Conservation (phyloP, 2,888 invertebrate genomes). For the Atrina japonica region DNA sequence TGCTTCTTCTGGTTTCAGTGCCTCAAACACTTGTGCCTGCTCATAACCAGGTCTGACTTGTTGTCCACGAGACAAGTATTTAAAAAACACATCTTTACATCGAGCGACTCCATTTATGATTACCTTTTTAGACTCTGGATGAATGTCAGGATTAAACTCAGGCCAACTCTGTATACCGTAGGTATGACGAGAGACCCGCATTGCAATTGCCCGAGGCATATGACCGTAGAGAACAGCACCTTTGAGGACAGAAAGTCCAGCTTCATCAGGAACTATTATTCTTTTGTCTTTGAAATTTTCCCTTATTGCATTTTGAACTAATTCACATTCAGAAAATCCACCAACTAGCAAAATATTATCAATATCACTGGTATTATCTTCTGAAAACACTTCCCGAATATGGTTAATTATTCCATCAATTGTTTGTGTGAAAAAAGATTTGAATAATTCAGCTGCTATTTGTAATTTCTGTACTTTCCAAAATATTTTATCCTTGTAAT, state of each 20-base stretch:
- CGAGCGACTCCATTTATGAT: constrained; percentile 25
- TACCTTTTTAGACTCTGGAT: constrained; percentile 30
- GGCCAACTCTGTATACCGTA: constrained; percentile 40
- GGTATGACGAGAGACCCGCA: constrained; percentile 40
- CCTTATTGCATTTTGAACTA: constrained; percentile 15
- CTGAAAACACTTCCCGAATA: constrained; percentile 18
- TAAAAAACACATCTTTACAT: constrained; percentile 36
- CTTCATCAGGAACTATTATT: constrained; percentile 40
- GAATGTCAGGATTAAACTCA: constrained; percentile 27
- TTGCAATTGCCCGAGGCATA: constrained; percentile 35
- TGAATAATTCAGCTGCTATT: constrained; percentile 13
- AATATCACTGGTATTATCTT: constrained; percentile 10
- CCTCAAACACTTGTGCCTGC: constrained; percentile 26
- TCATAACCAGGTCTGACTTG: constrained; percentile 32
- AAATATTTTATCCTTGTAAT: constrained; percentile 3
- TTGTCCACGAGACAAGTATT: constrained; percentile 33
- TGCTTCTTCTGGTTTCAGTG: constrained; percentile 19
- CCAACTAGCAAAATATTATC: constrained; percentile 27
- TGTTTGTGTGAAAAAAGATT: constrained; percentile 17
- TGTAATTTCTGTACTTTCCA: constrained; percentile 21
- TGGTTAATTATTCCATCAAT: constrained; percentile 16
- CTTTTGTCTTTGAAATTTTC: constrained; percentile 18
- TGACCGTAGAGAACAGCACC: constrained; percentile 49
- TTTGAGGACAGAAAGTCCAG: constrained; percentile 44
- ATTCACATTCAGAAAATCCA: constrained; percentile 31